Evolutionary conservation across 2,888 invertebrate genomes (phyloP).

Genomic region (Smittia aterrima): DNA sequence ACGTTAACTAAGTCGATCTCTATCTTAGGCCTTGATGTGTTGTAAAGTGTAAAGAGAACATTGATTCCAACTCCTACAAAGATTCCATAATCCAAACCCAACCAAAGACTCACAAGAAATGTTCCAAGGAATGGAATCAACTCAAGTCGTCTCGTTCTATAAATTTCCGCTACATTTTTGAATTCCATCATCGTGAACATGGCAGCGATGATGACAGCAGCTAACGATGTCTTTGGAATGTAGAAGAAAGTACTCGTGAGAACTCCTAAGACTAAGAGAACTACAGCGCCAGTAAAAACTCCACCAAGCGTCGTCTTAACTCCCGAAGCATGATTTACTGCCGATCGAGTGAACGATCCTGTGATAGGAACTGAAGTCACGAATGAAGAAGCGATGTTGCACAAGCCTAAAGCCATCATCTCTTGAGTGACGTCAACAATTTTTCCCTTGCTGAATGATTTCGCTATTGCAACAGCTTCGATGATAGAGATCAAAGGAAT

Average conservation of each 20-base stretch:
- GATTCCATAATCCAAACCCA: slow-evolving; percentile 86
- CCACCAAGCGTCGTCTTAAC: slow-evolving; percentile 82
- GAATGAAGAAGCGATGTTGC: slow-evolving; percentile 78
- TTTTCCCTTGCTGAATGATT: slow-evolving; percentile 75
- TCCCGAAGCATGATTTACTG: slow-evolving; percentile 87
- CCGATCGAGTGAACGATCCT: slow-evolving; percentile 83
- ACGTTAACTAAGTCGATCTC: not conserved
- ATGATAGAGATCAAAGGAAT: slow-evolving; percentile 71
- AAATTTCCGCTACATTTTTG: not conserved
- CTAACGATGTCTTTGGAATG: slow-evolving; percentile 81
- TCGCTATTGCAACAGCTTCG: slow-evolving; percentile 73
- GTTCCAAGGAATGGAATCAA: slow-evolving; percentile 79
- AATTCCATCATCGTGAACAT: slow-evolving; percentile 79
- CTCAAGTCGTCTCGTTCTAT: slow-evolving; percentile 54
- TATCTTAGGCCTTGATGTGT: slow-evolving; percentile 70
- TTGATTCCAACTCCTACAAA: slow-evolving; percentile 77
- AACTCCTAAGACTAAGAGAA: slow-evolving; percentile 74
- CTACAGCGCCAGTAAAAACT: slow-evolving; percentile 70
- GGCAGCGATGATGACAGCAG: slow-evolving; percentile 84
- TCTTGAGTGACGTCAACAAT: slow-evolving; percentile 85
- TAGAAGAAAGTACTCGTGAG: slow-evolving; percentile 78
- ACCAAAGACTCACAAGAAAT: slow-evolving; percentile 73
- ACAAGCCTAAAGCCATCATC: slow-evolving; percentile 79
- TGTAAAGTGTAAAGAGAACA: slow-evolving; percentile 76
- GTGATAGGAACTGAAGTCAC: slow-evolving; percentile 83